Conservation (phyloP, 2,888 invertebrate genomes). For the Drosophila neutralis region DNA sequence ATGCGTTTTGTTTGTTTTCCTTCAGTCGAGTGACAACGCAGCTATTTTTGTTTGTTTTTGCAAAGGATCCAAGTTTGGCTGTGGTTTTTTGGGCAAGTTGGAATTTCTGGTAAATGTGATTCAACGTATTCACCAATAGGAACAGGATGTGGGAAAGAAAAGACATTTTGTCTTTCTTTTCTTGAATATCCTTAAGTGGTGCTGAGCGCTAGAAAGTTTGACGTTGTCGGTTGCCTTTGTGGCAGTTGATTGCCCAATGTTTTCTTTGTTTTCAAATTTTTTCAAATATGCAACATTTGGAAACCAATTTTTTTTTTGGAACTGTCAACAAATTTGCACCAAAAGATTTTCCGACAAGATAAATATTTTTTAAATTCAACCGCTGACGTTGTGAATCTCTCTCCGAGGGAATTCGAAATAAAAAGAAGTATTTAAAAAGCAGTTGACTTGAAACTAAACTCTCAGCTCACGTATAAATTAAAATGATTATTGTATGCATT, state of each 20-base stretch:
- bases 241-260: slow-evolving; percentile 20
- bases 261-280: not conserved
- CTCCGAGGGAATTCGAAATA: not conserved
- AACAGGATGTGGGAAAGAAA: not conserved
- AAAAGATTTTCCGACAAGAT: not conserved
- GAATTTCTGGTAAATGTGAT: slow-evolving; percentile 41
- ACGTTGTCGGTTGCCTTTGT: slow-evolving; percentile 9
- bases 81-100: not conserved
- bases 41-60: slow-evolving; percentile 52
- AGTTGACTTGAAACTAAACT: not conserved
- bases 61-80: slow-evolving; percentile 35
- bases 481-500: not conserved
- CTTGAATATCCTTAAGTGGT: slow-evolving; percentile 31
- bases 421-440: not conserved
- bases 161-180: not conserved
- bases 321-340: not conserved
- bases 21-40: slow-evolving; percentile 63
- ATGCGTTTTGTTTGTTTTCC: slow-evolving; percentile 53
- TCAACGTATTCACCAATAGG: slow-evolving; percentile 30
- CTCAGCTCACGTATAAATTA: not conserved
- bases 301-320: not conserved
- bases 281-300: slow-evolving; percentile 4
- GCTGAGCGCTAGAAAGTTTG: slow-evolving; percentile 29
- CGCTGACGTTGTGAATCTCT: not conserved
- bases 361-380: not conserved